These are phyloP conservation scores for Ceratina calcarata DNA, from an alignment of 1,140 invertebrate genomes.

Conservation along the genomic window DNA sequence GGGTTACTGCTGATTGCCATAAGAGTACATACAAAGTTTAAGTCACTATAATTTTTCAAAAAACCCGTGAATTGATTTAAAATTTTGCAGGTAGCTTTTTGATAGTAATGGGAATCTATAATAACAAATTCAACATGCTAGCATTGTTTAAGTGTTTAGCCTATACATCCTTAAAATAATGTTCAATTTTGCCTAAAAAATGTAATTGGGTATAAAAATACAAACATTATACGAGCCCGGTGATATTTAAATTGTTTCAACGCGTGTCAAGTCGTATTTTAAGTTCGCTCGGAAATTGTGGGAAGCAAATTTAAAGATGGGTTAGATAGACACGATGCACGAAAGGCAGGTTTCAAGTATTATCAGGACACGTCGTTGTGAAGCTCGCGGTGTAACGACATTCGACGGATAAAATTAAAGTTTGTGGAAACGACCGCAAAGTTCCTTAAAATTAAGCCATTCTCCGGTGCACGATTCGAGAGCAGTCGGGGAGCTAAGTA, in stretches of 20 bases:
- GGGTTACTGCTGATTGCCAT: too few species aligned
- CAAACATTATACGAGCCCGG: neutral
- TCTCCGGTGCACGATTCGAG: conserved; percentile 53
- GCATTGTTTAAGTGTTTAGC: too few species aligned
- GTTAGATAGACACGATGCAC: conserved; percentile 21
- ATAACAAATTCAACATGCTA: too few species aligned
- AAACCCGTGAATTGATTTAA: too few species aligned
- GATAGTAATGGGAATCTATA: too few species aligned
- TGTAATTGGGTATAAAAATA: neutral
- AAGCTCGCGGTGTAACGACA: conserved; percentile 12
- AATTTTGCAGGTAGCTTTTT: too few species aligned
- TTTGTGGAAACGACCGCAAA: conserved; percentile 46
- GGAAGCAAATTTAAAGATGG: neutral
- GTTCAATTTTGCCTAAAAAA: neutral
- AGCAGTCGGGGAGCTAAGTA: conserved; percentile 60
- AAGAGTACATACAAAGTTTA: too few species aligned
- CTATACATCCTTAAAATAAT: too few species aligned
- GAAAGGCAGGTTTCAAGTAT: conserved; percentile 5
- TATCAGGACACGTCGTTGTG: conserved; percentile 18
- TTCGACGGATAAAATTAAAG: conserved; percentile 48
- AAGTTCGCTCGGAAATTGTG: neutral
- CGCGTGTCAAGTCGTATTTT: too few species aligned
- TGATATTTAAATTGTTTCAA: neutral
- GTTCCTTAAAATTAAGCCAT: conserved; percentile 64
- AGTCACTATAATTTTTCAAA: too few species aligned